Evolutionary conservation across 2,888 invertebrate genomes (phyloP), one percentile per base, ranked within the genome.

Genomic region (Himalopsyche japonica): DNA sequence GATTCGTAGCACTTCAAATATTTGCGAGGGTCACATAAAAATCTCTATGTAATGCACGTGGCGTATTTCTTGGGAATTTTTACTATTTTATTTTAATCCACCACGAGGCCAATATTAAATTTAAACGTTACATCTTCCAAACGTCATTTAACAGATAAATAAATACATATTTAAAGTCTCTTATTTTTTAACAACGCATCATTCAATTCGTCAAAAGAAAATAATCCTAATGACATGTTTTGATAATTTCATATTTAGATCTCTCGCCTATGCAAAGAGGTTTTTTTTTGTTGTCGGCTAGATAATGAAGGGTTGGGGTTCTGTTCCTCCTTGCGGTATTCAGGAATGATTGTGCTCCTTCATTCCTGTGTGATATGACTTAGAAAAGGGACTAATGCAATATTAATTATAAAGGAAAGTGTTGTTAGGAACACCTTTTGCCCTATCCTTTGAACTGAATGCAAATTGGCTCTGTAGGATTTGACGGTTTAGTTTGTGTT

Each of bases 341-440:
- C 84, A 84, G 49, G 80, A 83, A 64, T 81, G 78, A 57, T 57
- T 57, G 57, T 57, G 57, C 57, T 57, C 57, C 57, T 57, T 57
- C 57, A 57, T 57, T 57, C 57, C 57, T 57, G 57, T 57, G 57
- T 57, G 57, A 57, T 20, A 57, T 57, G 57, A 57, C 57, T 57
- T 57, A 57, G 57, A 57, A 57, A 57, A 57, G 57, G 78, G 64
- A 57, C 80, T 83, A 86, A 86, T 86, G 48, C 83, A 82, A 86
- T 85, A 85, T 83, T 82, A 86, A 86, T 86, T 86, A 86, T 83
- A 49, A 83, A 83, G 76, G 81, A 84, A 86, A 70, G 85, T 37
- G 80, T 82, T 79, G 78, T 79, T 85, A 37, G 49, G 77, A 81
- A 84, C 84, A 86, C 84, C 84, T 84, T 48, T 80, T 80, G 57